Conservation (phyloP, 2,113 vertebrate genomes). For the Ictalurus furcatus region DNA sequence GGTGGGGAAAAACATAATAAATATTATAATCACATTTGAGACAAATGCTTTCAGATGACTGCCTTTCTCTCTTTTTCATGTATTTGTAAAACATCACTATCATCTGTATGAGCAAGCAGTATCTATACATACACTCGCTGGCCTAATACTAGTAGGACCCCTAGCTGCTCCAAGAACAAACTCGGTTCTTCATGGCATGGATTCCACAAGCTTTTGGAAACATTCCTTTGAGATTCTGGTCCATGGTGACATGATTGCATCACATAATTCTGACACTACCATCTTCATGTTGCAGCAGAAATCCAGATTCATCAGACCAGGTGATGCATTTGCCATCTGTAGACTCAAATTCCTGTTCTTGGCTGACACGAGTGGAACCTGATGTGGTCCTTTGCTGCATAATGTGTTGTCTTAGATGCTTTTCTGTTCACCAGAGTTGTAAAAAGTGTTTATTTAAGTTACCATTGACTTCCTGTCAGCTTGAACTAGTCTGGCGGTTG, state of each 20-base stretch:
- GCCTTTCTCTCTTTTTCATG: background rate
- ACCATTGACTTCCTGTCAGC: background rate
- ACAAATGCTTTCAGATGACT: constrained; percentile 7
- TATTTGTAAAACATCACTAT: background rate
- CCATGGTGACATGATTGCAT: background rate
- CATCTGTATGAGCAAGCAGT: background rate
- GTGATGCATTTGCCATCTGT: background rate
- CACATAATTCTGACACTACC: background rate
- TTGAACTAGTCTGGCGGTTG: background rate
- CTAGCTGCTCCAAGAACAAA: background rate
- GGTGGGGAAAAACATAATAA: background rate
- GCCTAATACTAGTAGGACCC: background rate
- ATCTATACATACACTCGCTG: background rate
- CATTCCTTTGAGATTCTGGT: background rate
- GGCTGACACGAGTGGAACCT: background rate
- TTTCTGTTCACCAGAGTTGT: background rate
- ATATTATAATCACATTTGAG: background rate
- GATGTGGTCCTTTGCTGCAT: background rate
- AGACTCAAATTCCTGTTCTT: background rate
- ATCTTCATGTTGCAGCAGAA: background rate
- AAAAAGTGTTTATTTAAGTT: background rate
- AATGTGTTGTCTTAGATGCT: background rate
- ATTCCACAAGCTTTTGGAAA: background rate
- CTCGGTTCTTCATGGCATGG: background rate
- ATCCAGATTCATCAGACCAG: background rate